Conservation (phyloP, 2,113 vertebrate species). For the Brienomyrus brachyistius region DNA sequence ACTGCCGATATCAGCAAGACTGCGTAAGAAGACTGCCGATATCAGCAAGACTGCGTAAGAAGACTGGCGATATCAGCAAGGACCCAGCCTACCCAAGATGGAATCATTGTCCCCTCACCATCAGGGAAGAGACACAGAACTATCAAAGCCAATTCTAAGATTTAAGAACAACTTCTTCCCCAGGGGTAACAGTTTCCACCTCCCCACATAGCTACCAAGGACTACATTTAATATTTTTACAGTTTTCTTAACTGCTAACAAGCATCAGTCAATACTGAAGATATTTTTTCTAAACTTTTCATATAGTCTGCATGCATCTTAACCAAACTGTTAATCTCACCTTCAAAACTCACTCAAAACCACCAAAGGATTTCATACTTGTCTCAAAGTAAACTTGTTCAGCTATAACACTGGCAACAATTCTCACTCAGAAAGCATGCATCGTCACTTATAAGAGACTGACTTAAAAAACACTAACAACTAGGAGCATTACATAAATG, state of each 20-base stretch:
- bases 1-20: too few species aligned
- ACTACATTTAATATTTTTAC: not conserved
- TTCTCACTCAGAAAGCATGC: not conserved
- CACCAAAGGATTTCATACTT: not conserved
- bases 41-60: too few species aligned
- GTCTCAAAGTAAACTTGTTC: not conserved
- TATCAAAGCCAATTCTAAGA: not conserved
- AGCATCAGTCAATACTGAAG: not conserved
- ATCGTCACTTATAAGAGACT: not conserved
- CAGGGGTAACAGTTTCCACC: not conserved
- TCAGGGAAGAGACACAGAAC: not conserved
- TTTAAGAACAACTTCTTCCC: not conserved
- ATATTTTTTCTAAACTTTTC: not conserved
- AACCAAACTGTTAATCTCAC: not conserved
- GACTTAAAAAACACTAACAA: not conserved
- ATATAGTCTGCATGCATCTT: not conserved
- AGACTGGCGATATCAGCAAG: too few species aligned
- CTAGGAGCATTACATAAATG: not conserved
- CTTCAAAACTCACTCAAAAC: not conserved
- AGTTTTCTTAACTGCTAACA: not conserved
- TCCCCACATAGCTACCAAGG: not conserved
- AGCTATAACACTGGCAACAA: not conserved
- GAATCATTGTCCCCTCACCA: not conserved
- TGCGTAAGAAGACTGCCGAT: too few species aligned
- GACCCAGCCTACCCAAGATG: too few species aligned